A percentile compares a stretch with the other conserved stretches of the same genome.
Conservation (phyloP, 1,140 invertebrate species). For the Caenorhabditis latens region DNA sequence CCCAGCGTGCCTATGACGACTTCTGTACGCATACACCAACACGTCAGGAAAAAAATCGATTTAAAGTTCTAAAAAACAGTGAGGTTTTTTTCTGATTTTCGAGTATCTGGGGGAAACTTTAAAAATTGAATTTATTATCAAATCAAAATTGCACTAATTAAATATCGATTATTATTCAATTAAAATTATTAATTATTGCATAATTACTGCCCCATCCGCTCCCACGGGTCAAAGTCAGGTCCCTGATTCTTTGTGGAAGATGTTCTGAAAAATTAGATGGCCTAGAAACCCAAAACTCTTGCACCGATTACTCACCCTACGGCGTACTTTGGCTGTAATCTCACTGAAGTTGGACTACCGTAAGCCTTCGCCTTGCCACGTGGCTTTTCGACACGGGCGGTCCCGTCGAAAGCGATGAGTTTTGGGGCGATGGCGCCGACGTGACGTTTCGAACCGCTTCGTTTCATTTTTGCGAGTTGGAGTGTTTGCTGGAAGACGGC, state of each 20-base stretch:
- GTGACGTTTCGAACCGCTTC: background rate
- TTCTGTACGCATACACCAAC: too few relatives aligned
- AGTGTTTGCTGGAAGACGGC: conserved; percentile 9
- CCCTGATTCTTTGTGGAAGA: background rate
- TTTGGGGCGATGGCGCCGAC: background rate
- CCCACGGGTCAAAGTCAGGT: conserved; percentile 18
- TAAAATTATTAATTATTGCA: background rate
- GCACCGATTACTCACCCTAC: background rate
- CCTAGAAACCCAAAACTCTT: background rate
- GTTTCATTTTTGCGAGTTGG: background rate
- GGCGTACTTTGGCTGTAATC: background rate
- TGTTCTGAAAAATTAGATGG: background rate
- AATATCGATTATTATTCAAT: background rate
- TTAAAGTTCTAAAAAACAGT: too few relatives aligned
- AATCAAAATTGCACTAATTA: too few relatives aligned
- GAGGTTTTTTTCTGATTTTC: too few relatives aligned
- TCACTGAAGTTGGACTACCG: background rate
- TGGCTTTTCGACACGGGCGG: conserved; percentile 30
- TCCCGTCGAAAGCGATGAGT: conserved; percentile 17
- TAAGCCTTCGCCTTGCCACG: background rate
- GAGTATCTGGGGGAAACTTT: too few relatives aligned
- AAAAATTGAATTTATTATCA: too few relatives aligned
- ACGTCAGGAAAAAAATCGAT: too few relatives aligned
- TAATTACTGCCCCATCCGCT: background rate
- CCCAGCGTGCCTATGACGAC: too few relatives aligned